These are phyloP conservation scores for Erythrocercus mccallii DNA, from an alignment of 2,113 vertebrate genomes.

Conservation along the genomic window DNA sequence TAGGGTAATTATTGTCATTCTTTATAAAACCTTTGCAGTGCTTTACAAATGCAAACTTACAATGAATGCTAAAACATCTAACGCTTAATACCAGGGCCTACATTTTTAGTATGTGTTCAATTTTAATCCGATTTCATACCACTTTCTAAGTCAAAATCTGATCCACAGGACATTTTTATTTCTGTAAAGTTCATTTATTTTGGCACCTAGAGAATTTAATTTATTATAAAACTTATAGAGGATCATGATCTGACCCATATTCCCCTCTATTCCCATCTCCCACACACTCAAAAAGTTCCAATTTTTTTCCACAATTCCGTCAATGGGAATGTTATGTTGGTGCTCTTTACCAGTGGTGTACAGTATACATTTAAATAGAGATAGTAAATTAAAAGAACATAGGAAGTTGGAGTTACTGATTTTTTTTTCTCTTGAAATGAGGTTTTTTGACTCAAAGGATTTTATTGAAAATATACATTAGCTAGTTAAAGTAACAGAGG, in stretches of 20 bases:
- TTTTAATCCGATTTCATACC: neutral
- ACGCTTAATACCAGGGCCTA: neutral
- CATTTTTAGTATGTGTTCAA: neutral
- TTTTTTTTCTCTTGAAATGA: conserved; percentile 15
- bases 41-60: neutral
- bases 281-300: neutral
- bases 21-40: neutral
- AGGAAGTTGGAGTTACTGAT: neutral
- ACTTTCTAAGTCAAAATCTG: neutral
- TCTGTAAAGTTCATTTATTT: conserved; percentile 17
- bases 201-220: neutral
- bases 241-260: neutral
- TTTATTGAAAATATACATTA: neutral
- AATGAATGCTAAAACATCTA: neutral
- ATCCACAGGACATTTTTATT: neutral
- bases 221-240: neutral
- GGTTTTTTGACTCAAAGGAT: neutral
- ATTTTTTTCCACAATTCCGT: neutral
- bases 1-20: neutral
- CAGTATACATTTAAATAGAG: conserved; percentile 36
- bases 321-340: neutral
- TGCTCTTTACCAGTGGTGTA: neutral
- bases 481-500: neutral
- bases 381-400: neutral
- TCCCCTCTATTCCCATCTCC: neutral